These are phyloP conservation scores for Odontocolon sp. DNA, from an alignment of 2,888 invertebrate species.

Conservation along the genomic window DNA sequence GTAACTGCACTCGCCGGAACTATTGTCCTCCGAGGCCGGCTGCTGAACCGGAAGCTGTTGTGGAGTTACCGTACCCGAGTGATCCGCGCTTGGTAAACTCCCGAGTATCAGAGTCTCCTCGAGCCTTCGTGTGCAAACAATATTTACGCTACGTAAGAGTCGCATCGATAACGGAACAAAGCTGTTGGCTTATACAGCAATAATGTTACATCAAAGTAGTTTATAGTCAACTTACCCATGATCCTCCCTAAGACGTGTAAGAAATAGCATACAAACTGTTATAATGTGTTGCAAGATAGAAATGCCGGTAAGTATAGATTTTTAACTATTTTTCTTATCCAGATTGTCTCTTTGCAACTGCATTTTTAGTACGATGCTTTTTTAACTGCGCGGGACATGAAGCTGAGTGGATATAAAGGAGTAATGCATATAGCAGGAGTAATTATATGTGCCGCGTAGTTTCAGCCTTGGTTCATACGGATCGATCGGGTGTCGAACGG, in stretches of 20 bases:
- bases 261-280: constrained; percentile 23
- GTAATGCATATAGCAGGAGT: no score
- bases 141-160: not conserved
- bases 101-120: constrained; percentile 85
- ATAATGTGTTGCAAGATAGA: no score
- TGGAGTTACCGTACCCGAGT: constrained; percentile 58
- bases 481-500: not conserved
- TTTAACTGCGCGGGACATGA: no score
- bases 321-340: no score
- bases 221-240: constrained; percentile 50
- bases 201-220: not conserved
- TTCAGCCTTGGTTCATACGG: not conserved
- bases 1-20: constrained; percentile 73
- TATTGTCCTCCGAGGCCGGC: constrained; percentile 70
- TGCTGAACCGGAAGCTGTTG: constrained; percentile 53
- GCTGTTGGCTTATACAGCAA: not conserved
- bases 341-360: no score
- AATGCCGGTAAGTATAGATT: no score
- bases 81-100: constrained; percentile 67
- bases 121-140: constrained; percentile 80
- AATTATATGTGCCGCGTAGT: not conserved
- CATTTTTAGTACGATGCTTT: no score
- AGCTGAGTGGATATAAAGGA: no score
- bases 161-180: no score
- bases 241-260: constrained; percentile 48